A percentile compares a stretch with the other conserved stretches of the same genome.
Evolutionary conservation across 1,140 invertebrate species (phyloP).

Genomic region (Acromyrmex charruanus): DNA sequence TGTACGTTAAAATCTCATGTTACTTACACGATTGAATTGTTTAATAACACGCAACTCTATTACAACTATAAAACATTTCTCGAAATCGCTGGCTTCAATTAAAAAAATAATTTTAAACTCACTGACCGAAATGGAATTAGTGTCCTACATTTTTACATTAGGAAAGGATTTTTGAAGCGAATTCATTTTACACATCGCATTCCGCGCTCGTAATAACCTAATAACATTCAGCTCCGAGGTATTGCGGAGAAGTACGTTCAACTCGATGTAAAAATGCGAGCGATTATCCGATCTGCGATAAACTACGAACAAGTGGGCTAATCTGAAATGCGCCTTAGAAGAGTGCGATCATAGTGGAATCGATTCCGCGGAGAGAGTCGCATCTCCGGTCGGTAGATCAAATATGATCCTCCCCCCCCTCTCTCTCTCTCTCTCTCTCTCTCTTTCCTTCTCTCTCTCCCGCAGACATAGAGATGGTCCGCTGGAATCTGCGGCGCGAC

Average conservation of each 20-base stretch:
- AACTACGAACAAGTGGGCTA: slow-evolving; percentile 11
- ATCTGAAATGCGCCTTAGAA: slow-evolving; percentile 46
- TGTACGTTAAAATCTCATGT: neutral
- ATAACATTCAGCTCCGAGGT: neutral
- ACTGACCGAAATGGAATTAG: neutral
- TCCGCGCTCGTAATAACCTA: neutral
- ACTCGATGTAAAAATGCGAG: neutral
- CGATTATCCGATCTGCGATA: slow-evolving; percentile 12
- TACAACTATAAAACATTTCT: neutral
- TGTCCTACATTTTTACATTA: neutral
- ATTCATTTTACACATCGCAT: neutral
- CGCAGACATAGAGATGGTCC: neutral
- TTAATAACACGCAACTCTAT: neutral
- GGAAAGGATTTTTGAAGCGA: neutral
- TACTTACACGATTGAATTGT: neutral
- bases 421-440: neutral
- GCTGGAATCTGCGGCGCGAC: slow-evolving; percentile 56
- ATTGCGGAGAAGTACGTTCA: neutral
- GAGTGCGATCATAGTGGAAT: slow-evolving; percentile 56
- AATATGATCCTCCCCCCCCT: neutral
- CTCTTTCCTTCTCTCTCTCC: neutral
- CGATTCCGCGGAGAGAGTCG: slow-evolving; percentile 19
- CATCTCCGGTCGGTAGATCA: slow-evolving; percentile 42
- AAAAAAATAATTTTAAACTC: neutral
- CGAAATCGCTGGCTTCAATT: neutral